Conservation (phyloP, 2,797 vertebrate species). For the Mormyrus hasselquistii region DNA sequence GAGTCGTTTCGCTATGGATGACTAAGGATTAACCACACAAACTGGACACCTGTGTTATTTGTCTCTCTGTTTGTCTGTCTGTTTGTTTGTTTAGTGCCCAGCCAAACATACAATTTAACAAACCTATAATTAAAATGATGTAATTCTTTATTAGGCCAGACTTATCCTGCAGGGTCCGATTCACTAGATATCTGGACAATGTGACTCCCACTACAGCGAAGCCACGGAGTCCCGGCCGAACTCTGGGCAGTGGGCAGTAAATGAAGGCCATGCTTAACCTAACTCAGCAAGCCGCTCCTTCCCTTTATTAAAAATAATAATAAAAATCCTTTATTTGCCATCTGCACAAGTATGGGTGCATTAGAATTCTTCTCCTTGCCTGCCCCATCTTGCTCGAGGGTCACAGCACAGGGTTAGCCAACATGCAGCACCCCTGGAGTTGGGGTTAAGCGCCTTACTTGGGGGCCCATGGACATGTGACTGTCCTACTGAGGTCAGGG, state of each 20-base stretch:
- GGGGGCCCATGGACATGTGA: neutral
- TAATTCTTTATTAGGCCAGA: neutral
- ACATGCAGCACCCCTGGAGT: neutral
- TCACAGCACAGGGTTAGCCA: neutral
- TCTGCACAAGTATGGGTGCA: neutral
- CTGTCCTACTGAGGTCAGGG: neutral
- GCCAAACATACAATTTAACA: neutral
- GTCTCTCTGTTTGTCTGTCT: neutral
- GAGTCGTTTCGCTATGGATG: neutral
- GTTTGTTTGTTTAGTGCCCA: neutral
- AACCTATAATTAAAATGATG: neutral
- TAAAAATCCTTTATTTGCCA: neutral
- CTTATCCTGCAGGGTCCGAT: neutral
- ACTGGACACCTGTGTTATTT: neutral
- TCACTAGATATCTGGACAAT: neutral
- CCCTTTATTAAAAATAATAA: neutral
- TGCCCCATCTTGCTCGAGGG: neutral
- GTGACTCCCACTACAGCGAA: neutral
- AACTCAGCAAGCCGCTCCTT: neutral
- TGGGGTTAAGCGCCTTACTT: neutral
- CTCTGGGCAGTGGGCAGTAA: neutral
- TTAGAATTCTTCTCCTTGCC: neutral
- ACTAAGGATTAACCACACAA: neutral
- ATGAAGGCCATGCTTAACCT: neutral
- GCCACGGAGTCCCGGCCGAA: neutral